Evolutionary conservation across 2,888 invertebrate genomes (phyloP).

Genomic region (Melanostoma scalare): DNA sequence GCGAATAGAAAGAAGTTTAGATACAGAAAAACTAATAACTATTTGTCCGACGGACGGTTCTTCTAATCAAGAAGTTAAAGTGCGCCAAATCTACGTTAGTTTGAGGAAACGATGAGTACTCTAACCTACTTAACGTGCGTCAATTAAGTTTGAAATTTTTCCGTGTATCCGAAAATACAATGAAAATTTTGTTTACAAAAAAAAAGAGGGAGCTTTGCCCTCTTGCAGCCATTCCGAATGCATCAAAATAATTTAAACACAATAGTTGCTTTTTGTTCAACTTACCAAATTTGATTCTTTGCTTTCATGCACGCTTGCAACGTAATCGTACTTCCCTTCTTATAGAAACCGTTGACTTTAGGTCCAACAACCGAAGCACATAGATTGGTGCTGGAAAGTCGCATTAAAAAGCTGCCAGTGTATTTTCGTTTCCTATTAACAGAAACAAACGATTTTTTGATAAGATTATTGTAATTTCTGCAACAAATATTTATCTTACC

Average conservation of each 20-base stretch:
- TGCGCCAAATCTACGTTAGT: no score
- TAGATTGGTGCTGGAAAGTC: conserved; percentile 87
- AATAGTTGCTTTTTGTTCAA: neutral
- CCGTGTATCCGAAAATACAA: no score
- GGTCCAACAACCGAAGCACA: conserved; percentile 87
- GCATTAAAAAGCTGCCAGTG: conserved; percentile 88
- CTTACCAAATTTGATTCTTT: conserved; percentile 87
- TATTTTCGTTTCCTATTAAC: conserved; percentile 87
- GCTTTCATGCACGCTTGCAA: conserved; percentile 88
- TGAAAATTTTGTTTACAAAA: neutral
- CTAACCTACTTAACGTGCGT: no score
- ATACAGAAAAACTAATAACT: no score
- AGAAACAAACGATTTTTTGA: conserved; percentile 4
- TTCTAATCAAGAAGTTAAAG: no score
- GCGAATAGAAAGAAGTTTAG: no score
- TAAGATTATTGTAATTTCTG: neutral
- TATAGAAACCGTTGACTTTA: conserved; percentile 83
- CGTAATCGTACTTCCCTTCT: conserved; percentile 87
- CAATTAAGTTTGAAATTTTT: no score
- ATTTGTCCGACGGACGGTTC: no score
- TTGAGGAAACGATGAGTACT: no score
- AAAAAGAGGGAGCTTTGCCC: neutral
- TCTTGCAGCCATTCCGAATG: no score
- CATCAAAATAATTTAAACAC: neutral
- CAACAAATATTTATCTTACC: conserved; percentile 77